A percentile compares a stretch with the other conserved stretches of the same genome.
phyloP scores from a whole-genome alignment of 2,113 vertebrate species.

The Eolophus roseicapilla region DNA sequence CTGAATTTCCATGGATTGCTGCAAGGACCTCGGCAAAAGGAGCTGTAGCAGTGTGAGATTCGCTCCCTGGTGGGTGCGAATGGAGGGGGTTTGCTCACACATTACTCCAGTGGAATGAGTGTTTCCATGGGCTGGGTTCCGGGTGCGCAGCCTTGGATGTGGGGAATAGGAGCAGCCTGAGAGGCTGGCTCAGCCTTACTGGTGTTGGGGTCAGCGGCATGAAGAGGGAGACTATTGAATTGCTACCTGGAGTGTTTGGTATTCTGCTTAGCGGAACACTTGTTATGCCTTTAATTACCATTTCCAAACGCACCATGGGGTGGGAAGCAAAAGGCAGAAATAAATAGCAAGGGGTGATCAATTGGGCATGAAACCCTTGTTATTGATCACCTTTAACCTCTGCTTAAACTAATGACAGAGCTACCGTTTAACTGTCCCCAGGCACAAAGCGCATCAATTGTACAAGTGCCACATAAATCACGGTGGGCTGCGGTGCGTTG shows the following conservation, averaged over 20 bases:
- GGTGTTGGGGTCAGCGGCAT: background rate
- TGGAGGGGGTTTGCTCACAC: background rate
- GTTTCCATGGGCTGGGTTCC: background rate
- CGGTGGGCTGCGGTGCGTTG: background rate
- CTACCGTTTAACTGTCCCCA: conserved; percentile 87
- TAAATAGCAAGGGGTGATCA: conserved; percentile 81
- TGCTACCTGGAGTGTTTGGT: conserved; percentile 55
- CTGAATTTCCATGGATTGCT: background rate
- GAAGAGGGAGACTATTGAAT: conserved; percentile 5
- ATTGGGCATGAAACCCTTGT: conserved; percentile 86
- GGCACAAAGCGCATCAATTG: conserved; percentile 82
- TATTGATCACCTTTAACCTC: conserved; percentile 96
- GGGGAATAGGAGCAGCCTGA: background rate
- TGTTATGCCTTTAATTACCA: conserved; percentile 71
- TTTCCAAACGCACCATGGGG: conserved; percentile 58
- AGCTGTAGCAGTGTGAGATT: background rate
- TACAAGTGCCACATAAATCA: conserved; percentile 84
- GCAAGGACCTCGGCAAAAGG: background rate
- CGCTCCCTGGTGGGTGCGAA: background rate
- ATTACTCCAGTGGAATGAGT: background rate
- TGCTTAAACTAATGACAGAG: conserved; percentile 88
- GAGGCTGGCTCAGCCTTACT: background rate
- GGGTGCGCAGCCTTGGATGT: accelerated
- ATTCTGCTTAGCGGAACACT: conserved; percentile 61
- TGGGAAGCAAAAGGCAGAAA: conserved; percentile 71